These are phyloP conservation scores for Euplexia lucipara DNA, from an alignment of 2,888 invertebrate genomes.

Conservation along the genomic window DNA sequence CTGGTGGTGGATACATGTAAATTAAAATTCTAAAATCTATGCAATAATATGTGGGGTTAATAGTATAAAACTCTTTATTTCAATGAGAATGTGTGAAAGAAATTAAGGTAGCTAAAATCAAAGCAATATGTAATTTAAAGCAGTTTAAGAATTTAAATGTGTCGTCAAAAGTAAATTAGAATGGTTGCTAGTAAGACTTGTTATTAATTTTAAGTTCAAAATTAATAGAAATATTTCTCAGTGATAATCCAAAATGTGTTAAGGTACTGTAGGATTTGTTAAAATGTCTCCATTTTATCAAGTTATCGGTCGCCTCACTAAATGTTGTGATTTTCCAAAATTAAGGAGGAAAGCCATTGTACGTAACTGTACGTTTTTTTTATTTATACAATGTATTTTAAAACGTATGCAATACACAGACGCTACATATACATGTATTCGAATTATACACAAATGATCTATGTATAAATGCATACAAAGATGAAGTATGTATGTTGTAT, in stretches of 20 bases:
- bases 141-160: neutral
- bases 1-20: neutral
- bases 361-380: slow-evolving; percentile 35
- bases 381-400: slow-evolving; percentile 50
- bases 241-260: too few species aligned
- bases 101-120: slow-evolving; percentile 6
- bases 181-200: neutral
- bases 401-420: slow-evolving; percentile 33
- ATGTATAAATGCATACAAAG: slow-evolving; percentile 21
- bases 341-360: slow-evolving; percentile 27
- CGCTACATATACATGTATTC: slow-evolving; percentile 33
- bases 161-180: neutral
- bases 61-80: neutral
- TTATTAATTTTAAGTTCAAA: too few species aligned
- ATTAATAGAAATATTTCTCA: too few species aligned
- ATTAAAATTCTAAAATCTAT: neutral
- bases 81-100: neutral
- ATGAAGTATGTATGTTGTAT: slow-evolving; percentile 6
- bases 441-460: slow-evolving; percentile 8
- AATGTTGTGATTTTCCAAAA: slow-evolving; percentile 44
- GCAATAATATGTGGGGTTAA: slow-evolving; percentile 8
- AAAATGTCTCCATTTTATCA: neutral
- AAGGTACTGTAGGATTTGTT: neutral
- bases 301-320: slow-evolving; percentile 46
- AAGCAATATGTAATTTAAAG: neutral